Percentiles rank a stretch among this genome's conserved stretches.
These are phyloP conservation scores for Himalopsyche kuldschensis DNA, from an alignment of 2,888 invertebrate genomes.

Conservation along the genomic window DNA sequence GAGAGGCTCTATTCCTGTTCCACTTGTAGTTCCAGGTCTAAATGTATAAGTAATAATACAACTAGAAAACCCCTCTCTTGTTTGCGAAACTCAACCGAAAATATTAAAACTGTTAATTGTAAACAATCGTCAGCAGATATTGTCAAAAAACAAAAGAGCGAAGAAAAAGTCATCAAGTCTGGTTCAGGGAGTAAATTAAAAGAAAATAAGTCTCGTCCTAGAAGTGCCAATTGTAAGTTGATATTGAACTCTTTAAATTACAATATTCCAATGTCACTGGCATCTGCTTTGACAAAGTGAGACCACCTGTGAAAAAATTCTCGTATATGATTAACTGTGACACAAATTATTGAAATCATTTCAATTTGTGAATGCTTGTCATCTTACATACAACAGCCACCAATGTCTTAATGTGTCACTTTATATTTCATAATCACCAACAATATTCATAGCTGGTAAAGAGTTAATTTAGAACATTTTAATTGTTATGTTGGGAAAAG, in stretches of 20 bases:
- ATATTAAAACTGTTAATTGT: not conserved
- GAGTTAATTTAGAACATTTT: too few relatives aligned
- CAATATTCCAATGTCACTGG: too few relatives aligned
- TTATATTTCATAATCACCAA: too few relatives aligned
- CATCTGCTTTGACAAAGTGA: too few relatives aligned
- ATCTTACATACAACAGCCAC: too few relatives aligned
- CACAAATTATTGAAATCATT: too few relatives aligned
- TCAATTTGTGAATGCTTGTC: too few relatives aligned
- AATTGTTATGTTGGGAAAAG: too few relatives aligned
- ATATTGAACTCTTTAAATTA: not conserved
- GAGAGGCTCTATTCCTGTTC: slow-evolving; percentile 56
- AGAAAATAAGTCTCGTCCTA: slow-evolving; percentile 36
- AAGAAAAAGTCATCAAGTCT: not conserved
- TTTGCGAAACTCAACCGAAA: not conserved
- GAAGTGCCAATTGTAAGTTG: slow-evolving; percentile 49
- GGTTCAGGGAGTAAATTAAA: slow-evolving; percentile 41
- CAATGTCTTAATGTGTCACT: too few relatives aligned
- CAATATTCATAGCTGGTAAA: too few relatives aligned
- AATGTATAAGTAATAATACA: slow-evolving; percentile 41
- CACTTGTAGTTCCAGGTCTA: slow-evolving; percentile 55
- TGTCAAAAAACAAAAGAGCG: not conserved
- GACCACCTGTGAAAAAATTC: too few relatives aligned
- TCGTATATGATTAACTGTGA: too few relatives aligned
- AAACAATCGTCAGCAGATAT: not conserved
- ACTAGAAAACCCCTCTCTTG: slow-evolving; percentile 7